These are phyloP conservation scores for Antechinus flavipes DNA, from an alignment of 2,113 vertebrate species.

Conservation along the genomic window DNA sequence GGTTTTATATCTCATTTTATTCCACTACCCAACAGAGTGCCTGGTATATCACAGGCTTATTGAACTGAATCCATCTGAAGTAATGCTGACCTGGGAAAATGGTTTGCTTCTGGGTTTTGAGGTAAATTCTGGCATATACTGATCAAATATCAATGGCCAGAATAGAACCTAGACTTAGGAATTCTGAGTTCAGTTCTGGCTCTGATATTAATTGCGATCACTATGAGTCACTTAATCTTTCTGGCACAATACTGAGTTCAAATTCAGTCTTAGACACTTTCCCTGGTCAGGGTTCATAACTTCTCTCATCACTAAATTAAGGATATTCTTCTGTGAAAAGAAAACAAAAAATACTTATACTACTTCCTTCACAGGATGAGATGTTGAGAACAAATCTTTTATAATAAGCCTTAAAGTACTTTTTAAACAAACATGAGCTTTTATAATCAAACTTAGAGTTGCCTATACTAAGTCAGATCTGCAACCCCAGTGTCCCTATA, in stretches of 20 bases:
- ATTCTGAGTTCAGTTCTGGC: not conserved
- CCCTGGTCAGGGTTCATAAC: not conserved
- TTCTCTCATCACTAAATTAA: not conserved
- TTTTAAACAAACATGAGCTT: not conserved
- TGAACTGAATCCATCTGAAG: not conserved
- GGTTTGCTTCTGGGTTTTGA: not conserved
- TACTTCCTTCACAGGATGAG: not conserved
- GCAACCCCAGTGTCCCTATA: slow-evolving; percentile 34
- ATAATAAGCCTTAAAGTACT: not conserved
- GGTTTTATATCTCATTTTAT: slow-evolving; percentile 19
- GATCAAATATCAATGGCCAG: not conserved
- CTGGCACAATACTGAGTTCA: not conserved
- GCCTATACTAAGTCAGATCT: slow-evolving; percentile 31
- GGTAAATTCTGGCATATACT: not conserved
- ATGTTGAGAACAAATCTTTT: not conserved
- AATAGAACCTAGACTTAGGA: not conserved
- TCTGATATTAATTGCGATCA: not conserved
- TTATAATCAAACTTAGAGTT: not conserved
- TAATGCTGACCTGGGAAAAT: not conserved
- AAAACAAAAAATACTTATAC: not conserved
- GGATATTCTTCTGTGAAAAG: not conserved
- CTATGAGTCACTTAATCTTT: not conserved
- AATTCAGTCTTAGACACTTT: not conserved
- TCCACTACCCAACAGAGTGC: not conserved
- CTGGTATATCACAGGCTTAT: not conserved